Percentiles rank a stretch among this genome's conserved stretches.
These are phyloP conservation scores for Pammene fasciana DNA, from an alignment of 2,888 invertebrate genomes.

Conservation along the genomic window DNA sequence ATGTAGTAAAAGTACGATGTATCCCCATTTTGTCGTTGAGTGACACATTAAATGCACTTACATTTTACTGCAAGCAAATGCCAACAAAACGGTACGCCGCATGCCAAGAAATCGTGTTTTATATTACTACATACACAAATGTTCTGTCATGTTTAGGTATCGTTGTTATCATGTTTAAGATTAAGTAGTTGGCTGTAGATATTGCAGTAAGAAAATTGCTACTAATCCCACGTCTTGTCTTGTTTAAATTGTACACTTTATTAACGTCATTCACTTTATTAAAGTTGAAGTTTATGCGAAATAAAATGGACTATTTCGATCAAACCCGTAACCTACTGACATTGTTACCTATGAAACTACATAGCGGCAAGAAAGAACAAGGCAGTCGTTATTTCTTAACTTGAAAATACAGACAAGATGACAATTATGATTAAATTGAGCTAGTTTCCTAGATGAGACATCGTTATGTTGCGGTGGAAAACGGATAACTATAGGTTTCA, in stretches of 20 bases:
- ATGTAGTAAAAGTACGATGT: too few species aligned
- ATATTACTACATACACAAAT: not conserved
- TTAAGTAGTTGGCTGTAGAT: not conserved
- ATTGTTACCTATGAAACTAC: too few species aligned
- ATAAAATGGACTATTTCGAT: too few species aligned
- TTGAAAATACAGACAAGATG: slow-evolving; percentile 9
- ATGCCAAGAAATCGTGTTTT: slow-evolving; percentile 28
- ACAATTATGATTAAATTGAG: not conserved
- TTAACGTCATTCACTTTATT: too few species aligned
- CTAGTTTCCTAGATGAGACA: not conserved
- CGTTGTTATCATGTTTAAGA: not conserved
- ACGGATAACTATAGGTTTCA: not conserved
- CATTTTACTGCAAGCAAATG: slow-evolving; percentile 28
- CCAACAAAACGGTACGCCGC: slow-evolving; percentile 23
- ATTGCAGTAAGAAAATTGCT: too few species aligned
- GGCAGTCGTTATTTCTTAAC: not conserved
- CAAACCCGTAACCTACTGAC: too few species aligned
- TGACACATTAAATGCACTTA: slow-evolving; percentile 35
- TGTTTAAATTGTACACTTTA: too few species aligned
- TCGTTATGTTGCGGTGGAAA: not conserved
- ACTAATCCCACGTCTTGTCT: too few species aligned
- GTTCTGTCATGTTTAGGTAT: not conserved
- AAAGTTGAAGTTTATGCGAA: too few species aligned
- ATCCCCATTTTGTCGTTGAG: too few species aligned
- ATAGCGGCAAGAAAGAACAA: slow-evolving; percentile 4